Percentiles rank a stretch among this genome's conserved stretches.
phyloP scores from a whole-genome alignment of 2,113 vertebrate genomes.

The Bostrychus sinensis region DNA sequence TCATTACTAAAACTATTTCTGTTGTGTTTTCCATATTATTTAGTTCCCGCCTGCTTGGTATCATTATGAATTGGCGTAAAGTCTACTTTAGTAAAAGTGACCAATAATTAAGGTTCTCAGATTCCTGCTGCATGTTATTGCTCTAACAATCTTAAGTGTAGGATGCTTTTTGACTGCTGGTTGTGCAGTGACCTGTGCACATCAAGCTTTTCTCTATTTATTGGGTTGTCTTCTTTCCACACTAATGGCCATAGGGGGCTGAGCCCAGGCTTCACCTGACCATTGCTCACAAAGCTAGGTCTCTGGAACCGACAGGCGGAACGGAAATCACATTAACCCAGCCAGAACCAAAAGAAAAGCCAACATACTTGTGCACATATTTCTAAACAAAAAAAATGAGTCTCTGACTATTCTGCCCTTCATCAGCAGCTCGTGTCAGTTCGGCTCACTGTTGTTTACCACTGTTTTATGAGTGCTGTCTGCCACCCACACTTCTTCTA shows the following conservation, averaged over 20 bases:
- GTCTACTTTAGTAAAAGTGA: conserved; percentile 44
- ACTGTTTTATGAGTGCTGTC: conserved; percentile 63
- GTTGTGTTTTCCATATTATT: neutral
- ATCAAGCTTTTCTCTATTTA: conserved; percentile 79
- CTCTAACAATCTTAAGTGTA: conserved; percentile 64
- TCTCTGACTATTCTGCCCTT: conserved; percentile 60
- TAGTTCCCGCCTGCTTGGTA: conserved; percentile 13
- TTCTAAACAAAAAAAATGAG: conserved; percentile 68
- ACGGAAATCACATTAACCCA: conserved; percentile 82
- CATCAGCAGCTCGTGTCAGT: conserved; percentile 76
- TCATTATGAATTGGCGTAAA: conserved; percentile 46
- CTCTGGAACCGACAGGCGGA: conserved; percentile 81
- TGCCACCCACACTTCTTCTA: conserved; percentile 72
- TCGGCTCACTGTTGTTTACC: conserved; percentile 75
- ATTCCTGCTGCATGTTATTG: conserved; percentile 63
- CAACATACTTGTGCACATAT: conserved; percentile 54
- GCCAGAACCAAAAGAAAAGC: conserved; percentile 70
- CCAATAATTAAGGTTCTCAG: conserved; percentile 72
- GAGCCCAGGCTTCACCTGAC: conserved; percentile 80
- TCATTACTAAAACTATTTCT: conserved; percentile 33
- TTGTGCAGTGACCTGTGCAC: conserved; percentile 83
- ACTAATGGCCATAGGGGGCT: conserved; percentile 81
- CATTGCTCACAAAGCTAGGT: conserved; percentile 76
- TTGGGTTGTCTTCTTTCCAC: conserved; percentile 81
- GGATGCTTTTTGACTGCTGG: conserved; percentile 79